Evolutionary conservation across 2,797 vertebrate genomes (phyloP).

Genomic region (Epinephelus awoara): DNA sequence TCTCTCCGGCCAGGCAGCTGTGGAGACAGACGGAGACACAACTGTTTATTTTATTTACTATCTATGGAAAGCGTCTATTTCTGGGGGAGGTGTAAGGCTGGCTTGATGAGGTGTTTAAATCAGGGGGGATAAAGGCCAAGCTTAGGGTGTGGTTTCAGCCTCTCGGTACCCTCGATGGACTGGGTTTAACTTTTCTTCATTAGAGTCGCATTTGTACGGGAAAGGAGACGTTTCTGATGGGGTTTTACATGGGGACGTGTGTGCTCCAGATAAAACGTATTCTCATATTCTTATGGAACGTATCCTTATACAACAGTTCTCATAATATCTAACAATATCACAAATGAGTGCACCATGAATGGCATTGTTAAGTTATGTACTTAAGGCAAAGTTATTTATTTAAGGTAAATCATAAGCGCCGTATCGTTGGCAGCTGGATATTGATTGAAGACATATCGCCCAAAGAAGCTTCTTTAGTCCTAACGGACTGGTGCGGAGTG

Average conservation of each 20-base stretch:
- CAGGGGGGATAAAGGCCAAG: slow-evolving; percentile 38
- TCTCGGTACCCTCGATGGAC: slow-evolving; percentile 4
- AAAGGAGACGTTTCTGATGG: not conserved
- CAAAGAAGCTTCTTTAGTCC: no score
- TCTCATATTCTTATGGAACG: no score
- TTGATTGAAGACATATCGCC: no score
- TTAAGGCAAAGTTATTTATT: no score
- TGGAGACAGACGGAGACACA: slow-evolving; percentile 40
- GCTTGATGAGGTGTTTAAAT: slow-evolving; percentile 80
- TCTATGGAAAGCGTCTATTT: slow-evolving; percentile 74
- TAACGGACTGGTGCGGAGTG: no score
- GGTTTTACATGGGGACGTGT: not conserved
- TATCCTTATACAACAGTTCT: no score
- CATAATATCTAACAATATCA: no score
- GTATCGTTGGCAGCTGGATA: no score
- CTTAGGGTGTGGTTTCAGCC: slow-evolving; percentile 11
- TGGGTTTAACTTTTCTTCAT: slow-evolving; percentile 33
- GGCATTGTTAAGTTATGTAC: no score
- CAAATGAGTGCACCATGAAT: no score
- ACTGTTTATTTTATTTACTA: slow-evolving; percentile 74
- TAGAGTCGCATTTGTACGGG: not conserved
- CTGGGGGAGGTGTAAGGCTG: slow-evolving; percentile 61
- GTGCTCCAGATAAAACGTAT: not conserved
- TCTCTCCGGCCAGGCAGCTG: slow-evolving; percentile 32
- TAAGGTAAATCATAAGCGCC: no score